These are phyloP conservation scores for Edolisoma coerulescens DNA, from an alignment of 2,113 vertebrate species.

Conservation along the genomic window DNA sequence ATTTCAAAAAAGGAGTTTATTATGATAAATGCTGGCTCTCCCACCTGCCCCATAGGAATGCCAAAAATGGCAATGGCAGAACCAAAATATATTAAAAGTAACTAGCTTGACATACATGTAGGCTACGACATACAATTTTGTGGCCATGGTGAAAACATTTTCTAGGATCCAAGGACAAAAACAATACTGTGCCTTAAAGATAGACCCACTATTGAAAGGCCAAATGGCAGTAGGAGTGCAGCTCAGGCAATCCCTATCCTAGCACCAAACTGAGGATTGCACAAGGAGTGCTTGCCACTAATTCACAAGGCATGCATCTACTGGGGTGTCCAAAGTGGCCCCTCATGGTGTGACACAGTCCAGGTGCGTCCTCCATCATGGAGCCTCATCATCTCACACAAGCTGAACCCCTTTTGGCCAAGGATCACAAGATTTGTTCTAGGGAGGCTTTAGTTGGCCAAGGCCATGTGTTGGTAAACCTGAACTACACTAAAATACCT, in stretches of 20 bases:
- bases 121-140: not conserved
- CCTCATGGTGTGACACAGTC: not conserved
- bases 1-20: not conserved
- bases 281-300: not conserved
- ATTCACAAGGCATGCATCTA: not conserved
- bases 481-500: not conserved
- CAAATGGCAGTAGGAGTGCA: accelerated
- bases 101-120: not conserved
- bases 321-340: not conserved
- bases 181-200: not conserved
- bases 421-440: not conserved
- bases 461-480: not conserved
- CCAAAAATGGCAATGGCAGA: not conserved
- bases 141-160: not conserved
- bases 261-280: not conserved
- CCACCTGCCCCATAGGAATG: not conserved
- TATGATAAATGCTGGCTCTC: not conserved
- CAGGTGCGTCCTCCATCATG: not conserved
- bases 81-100: not conserved
- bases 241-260: not conserved
- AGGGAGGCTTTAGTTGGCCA: not conserved
- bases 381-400: not conserved
- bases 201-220: not conserved
- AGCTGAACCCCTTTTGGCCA: not conserved
- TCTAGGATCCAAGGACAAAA: not conserved